Percentiles rank a stretch among this genome's conserved stretches.
phyloP scores from a whole-genome alignment of 2,888 invertebrate species.

The Melitaea athalia region DNA sequence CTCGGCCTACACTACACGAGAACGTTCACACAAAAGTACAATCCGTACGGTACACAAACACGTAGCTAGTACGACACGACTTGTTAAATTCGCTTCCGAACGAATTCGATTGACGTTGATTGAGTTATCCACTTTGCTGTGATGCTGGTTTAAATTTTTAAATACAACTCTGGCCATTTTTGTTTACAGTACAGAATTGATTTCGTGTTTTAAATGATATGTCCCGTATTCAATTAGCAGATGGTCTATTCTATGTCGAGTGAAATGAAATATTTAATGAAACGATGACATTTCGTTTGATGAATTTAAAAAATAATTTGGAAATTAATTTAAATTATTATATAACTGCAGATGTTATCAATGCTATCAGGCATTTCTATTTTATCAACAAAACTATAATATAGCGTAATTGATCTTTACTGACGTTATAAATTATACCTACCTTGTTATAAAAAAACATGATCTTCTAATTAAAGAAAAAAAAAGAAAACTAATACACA shows the following conservation, averaged over 20 bases:
- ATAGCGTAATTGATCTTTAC: no score
- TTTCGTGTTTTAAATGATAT: constrained; percentile 35
- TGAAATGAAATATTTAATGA: constrained; percentile 1
- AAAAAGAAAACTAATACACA: no score
- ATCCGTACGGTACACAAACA: constrained; percentile 36
- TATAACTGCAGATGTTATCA: no score
- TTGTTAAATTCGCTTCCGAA: constrained; percentile 67
- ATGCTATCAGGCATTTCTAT: no score
- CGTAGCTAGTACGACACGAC: constrained; percentile 53
- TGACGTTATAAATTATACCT: no score
- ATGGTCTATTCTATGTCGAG: constrained; percentile 12
- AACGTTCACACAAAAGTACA: constrained; percentile 45
- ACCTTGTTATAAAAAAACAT: no score
- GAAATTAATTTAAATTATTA: background rate
- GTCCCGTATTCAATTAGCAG: constrained; percentile 29
- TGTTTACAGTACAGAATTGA: constrained; percentile 38
- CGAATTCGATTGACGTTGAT: constrained; percentile 72
- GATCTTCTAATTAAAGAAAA: no score
- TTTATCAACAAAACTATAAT: no score
- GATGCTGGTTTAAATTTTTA: constrained; percentile 45
- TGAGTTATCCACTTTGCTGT: constrained; percentile 65
- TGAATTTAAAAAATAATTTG: background rate
- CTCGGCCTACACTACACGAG: constrained; percentile 60
- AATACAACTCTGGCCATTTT: constrained; percentile 33
- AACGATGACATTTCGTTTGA: background rate